Conservation (phyloP, 2,797 vertebrate species). For the Philypnodon macrostomus region DNA sequence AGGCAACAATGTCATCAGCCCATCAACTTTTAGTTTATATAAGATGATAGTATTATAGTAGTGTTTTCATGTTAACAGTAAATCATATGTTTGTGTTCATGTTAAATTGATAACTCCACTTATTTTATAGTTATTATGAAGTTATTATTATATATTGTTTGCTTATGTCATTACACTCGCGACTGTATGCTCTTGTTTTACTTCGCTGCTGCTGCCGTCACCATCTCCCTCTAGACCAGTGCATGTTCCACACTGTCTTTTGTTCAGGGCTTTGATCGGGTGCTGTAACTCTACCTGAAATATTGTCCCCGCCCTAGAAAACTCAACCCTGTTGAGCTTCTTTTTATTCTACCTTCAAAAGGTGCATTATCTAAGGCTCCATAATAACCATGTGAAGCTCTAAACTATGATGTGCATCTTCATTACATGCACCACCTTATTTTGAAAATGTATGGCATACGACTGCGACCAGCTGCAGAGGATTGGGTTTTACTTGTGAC, state of each 20-base stretch:
- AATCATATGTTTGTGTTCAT: too few relatives aligned
- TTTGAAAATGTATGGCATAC: slow-evolving; percentile 16
- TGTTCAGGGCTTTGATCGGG: slow-evolving; percentile 28
- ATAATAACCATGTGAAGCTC: too few relatives aligned
- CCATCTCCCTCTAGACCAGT: not conserved
- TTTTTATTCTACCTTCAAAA: not conserved
- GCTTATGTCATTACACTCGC: too few relatives aligned
- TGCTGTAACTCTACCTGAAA: slow-evolving; percentile 46
- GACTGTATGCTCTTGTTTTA: slow-evolving; percentile 3
- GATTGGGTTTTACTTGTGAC: slow-evolving; percentile 62
- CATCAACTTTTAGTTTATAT: too few relatives aligned
- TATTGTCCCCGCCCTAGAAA: slow-evolving; percentile 14
- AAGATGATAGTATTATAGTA: too few relatives aligned
- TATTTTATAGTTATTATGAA: too few relatives aligned
- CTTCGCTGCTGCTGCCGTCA: not conserved
- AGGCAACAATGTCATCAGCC: too few relatives aligned
- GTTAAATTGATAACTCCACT: too few relatives aligned
- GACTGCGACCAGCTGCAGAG: slow-evolving; percentile 45
- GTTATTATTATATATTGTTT: too few relatives aligned
- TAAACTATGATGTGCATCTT: too few relatives aligned
- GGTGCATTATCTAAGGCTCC: too few relatives aligned
- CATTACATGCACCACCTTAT: not conserved
- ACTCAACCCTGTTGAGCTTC: slow-evolving; percentile 8
- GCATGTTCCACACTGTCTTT: slow-evolving; percentile 13
- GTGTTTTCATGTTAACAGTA: too few relatives aligned